Base-by-base conservation (phyloP, 2,113 vertebrate genomes). In the Proterorhinus semilunaris region DNA sequence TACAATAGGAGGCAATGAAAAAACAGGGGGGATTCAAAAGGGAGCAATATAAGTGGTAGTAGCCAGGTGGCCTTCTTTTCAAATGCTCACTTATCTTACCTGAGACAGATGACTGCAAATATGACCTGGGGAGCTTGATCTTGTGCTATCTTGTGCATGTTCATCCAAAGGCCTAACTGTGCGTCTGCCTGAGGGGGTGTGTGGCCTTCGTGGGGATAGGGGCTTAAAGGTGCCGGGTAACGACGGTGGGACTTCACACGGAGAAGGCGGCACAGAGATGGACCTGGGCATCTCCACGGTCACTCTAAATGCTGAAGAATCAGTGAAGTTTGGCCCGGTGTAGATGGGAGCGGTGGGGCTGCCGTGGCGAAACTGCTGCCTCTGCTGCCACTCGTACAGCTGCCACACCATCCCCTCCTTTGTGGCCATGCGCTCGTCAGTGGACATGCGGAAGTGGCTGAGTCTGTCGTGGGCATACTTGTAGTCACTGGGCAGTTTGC, bases 371-470 rank as follows among this genome's bases (percentile, higher is more conserved):
- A 98, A 99, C 70, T 98, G 96, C 88, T 97, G 97, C 58, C 98
- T 91, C 89, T 99, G 98, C 87, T 99, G 97, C 97, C 98, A 99
- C 86, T 99, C 97, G 0, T 98, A 99, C 0, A 99, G 93, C 91
- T 98, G 98, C 98, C 98, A 99, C 71, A 99, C 98, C 50, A 94
- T 98, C 61, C 97, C 98, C 7, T 99, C 96, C 80, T 96, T 95
- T 53, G 90, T 95, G 9, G 96, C 96, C 75, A 94, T 86, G 7
- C 97, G 95, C 72, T 99, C 98, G 65, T 98, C 95, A 0, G 94
- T 94, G 7, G 96, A 97, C 98, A 99, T 99, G 85, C 96, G 96
- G 89, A 98, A 92, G 91, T 98, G 97, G 89, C 95, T 96, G 45
- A 98, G 94, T 0, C 97, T 94, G 83, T 99, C 98, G 44, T 98